phyloP scores from a whole-genome alignment of 2,113 vertebrate genomes.

The Caranx melampygus region DNA sequence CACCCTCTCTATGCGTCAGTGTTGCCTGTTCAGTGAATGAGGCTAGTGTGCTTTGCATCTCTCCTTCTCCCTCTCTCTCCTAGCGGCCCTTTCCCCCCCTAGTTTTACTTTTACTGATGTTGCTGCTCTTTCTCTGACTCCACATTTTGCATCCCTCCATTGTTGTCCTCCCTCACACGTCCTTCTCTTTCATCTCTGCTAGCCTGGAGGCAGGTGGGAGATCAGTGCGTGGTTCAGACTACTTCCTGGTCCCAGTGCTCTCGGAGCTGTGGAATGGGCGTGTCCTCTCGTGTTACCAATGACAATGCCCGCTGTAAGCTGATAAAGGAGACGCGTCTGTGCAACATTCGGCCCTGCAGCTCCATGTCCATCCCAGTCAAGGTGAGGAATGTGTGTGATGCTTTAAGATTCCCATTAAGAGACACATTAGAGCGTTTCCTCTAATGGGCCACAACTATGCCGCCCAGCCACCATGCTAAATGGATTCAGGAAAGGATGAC shows the following conservation, averaged over 20 bases:
- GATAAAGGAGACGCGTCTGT: constrained; percentile 86
- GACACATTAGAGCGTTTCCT: constrained; percentile 15
- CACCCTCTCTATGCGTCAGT: constrained; percentile 81
- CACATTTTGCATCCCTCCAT: background rate
- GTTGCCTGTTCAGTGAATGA: constrained; percentile 82
- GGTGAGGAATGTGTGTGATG: constrained; percentile 73
- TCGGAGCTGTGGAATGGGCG: constrained; percentile 86
- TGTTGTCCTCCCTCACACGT: constrained; percentile 13
- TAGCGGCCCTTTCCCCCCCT: constrained; percentile 6
- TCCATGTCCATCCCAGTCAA: constrained; percentile 82
- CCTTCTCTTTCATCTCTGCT: constrained; percentile 19
- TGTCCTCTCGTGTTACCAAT: constrained; percentile 87
- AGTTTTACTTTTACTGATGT: constrained; percentile 29
- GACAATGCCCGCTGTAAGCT: constrained; percentile 86
- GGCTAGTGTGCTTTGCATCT: constrained; percentile 78
- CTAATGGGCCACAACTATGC: constrained; percentile 26
- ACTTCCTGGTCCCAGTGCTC: constrained; percentile 88
- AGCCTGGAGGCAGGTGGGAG: constrained; percentile 80
- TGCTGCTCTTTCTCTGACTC: background rate
- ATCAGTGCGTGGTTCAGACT: constrained; percentile 83
- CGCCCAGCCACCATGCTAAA: constrained; percentile 34
- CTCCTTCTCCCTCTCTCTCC: constrained; percentile 50
- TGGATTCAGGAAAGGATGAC: constrained; percentile 50
- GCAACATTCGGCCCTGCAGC: constrained; percentile 86
- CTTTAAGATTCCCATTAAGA: constrained; percentile 42